These are phyloP conservation scores for Diaphora mendica DNA, from an alignment of 2,888 invertebrate genomes.

Conservation along the genomic window DNA sequence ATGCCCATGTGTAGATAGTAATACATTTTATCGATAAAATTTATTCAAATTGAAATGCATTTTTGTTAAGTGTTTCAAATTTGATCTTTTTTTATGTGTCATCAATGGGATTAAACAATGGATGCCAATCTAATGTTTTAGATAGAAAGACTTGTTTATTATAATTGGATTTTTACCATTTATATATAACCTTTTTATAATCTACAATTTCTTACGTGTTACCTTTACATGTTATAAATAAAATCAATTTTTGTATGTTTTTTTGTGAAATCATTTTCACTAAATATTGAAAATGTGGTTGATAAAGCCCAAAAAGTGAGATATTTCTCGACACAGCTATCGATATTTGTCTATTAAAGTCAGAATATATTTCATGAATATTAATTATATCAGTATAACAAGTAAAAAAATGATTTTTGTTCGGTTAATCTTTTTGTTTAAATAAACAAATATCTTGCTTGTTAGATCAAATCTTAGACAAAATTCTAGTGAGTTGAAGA, in stretches of 20 bases:
- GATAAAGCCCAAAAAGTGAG: too few species aligned
- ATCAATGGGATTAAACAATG: conserved; percentile 25
- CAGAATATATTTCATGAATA: background rate
- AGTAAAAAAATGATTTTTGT: background rate
- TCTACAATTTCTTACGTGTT: conserved; percentile 17
- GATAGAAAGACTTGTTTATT: conserved; percentile 6
- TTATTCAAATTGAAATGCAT: background rate
- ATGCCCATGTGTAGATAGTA: conserved; percentile 38
- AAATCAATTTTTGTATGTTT: conserved; percentile 9
- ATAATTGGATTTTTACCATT: conserved; percentile 17
- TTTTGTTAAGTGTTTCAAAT: background rate
- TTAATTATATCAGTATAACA: background rate
- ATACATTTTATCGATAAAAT: conserved; percentile 19
- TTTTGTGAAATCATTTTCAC: background rate
- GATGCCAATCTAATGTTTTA: conserved; percentile 39
- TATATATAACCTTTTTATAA: conserved; percentile 16
- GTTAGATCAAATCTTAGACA: background rate
- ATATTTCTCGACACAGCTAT: background rate
- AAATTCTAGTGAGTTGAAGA: background rate
- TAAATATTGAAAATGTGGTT: background rate
- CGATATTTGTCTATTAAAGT: background rate
- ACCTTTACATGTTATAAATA: conserved; percentile 10
- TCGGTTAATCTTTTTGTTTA: too few species aligned
- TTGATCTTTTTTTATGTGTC: conserved; percentile 10
- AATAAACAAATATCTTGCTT: background rate